Conservation (phyloP, 2,888 invertebrate genomes). For the Aphelenchoides bicaudatus region DNA sequence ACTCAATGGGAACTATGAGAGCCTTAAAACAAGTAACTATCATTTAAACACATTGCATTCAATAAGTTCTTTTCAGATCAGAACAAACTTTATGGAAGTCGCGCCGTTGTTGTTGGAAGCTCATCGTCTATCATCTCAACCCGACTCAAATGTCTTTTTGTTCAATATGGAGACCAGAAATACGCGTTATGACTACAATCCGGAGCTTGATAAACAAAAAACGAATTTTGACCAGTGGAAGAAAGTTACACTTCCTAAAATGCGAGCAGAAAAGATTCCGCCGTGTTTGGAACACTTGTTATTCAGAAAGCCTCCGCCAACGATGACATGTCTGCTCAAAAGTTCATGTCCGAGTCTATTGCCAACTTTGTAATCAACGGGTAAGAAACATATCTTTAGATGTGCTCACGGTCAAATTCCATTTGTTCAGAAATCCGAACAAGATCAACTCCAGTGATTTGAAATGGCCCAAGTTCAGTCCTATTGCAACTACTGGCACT, state of each 20-base stretch:
- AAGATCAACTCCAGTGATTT: background rate
- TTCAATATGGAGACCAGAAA: background rate
- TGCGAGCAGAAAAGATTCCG: background rate
- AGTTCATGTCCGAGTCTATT: conserved; percentile 1
- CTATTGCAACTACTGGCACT: background rate
- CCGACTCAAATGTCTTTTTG: no score
- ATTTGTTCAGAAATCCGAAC: no score
- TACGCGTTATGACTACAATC: background rate
- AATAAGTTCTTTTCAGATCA: background rate
- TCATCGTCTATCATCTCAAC: background rate
- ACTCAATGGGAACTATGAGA: background rate
- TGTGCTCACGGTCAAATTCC: no score
- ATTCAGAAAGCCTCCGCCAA: conserved; percentile 2
- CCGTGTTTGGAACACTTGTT: conserved; percentile 6
- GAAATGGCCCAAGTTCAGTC: conserved; percentile 5
- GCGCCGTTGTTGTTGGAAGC: background rate
- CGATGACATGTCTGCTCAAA: background rate
- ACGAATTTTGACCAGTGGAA: background rate
- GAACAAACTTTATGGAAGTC: background rate
- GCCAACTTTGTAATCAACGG: background rate
- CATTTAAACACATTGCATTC: background rate
- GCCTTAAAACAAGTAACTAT: background rate
- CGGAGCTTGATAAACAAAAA: background rate
- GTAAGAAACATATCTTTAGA: no score
- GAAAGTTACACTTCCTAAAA: no score